Percentiles rank a stretch among this genome's conserved stretches.
These are phyloP conservation scores for Stictocephala bisonia DNA, from an alignment of 2,888 invertebrate genomes.

Conservation along the genomic window DNA sequence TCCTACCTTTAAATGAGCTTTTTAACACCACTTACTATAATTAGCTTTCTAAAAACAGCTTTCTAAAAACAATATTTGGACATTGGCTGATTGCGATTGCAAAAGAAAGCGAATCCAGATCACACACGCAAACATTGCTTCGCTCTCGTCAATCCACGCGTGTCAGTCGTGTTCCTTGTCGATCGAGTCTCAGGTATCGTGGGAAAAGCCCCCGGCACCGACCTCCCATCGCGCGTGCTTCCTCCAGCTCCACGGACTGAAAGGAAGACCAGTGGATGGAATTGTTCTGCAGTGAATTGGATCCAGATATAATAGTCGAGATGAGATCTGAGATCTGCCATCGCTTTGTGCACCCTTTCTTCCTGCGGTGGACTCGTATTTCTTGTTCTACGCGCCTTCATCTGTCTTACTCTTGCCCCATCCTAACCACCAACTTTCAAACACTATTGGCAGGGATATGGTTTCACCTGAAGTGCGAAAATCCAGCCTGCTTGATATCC, in stretches of 20 bases:
- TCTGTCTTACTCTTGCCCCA: conserved; percentile 13
- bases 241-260: conserved; percentile 38
- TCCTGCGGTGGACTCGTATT: conserved; percentile 19
- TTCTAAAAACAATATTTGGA: too few relatives aligned
- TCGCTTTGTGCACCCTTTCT: conserved; percentile 1
- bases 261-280: conserved; percentile 33
- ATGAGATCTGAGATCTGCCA: conserved; percentile 37
- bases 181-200: conserved; percentile 1
- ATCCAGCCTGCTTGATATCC: too few relatives aligned
- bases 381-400: conserved; percentile 31
- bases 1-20: too few relatives aligned
- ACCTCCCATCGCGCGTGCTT: conserved; percentile 47
- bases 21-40: too few relatives aligned
- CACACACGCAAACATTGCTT: too few relatives aligned
- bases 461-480: too few relatives aligned
- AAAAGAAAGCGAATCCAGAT: background rate
- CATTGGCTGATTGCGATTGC: background rate
- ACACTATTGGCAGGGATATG: too few relatives aligned
- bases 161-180: background rate
- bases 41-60: too few relatives aligned
- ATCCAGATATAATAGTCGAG: conserved; percentile 36
- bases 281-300: conserved; percentile 40
- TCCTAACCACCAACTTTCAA: conserved; percentile 9
- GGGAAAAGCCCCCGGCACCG: conserved; percentile 36
- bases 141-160: background rate